Base-by-base conservation (phyloP, 1,140 invertebrate species). In the Whitmania pigra region DNA sequence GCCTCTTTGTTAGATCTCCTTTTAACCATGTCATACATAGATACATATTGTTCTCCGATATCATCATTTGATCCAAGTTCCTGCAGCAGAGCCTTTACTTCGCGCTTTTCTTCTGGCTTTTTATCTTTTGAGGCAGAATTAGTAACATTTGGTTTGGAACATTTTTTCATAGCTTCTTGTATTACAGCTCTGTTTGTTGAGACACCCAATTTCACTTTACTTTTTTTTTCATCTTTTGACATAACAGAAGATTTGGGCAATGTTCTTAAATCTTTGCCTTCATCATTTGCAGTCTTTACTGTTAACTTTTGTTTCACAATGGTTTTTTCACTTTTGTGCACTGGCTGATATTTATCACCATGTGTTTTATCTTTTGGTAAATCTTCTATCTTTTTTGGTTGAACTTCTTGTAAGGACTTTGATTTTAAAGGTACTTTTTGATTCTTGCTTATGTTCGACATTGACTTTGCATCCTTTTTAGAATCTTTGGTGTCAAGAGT, bases 21-120 rank as follows among this genome's bases (percentile, higher is more conserved):
- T 83, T 96, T 96, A 0, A 96, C 92, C 83, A 95, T 96, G 79
- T 96, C 93, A 79, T 96, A 96, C 93, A 96, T 96, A 55, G 92
- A 94, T 73, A 94, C 92, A 78, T 93, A 94, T n/a, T 22, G 25
- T 20, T 53, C 17, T 7, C 69, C 36, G 29, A 49, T 13, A 4
- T 53, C 49, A 2, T 70, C 69, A 25, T 36, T 20, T n/a, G 36
- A 27, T 15, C 22, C 31, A 20, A 53, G 20, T 53, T 70, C 49
- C 25, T 70, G 68, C 68, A 69, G 11, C 2, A 69, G 68, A 40
- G 68, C 68, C 27, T 69, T 69, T 7, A 69, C 40, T 49, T 69
- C 68, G 4, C 68, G 31, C 36, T 69, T 69, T 53, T 69, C 68
- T 49, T 69, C 68, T n/a, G 49, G 49, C 43, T 49, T 31, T 53